Conservation (phyloP, 2,797 vertebrate genomes). For the Phoebastria nigripes region DNA sequence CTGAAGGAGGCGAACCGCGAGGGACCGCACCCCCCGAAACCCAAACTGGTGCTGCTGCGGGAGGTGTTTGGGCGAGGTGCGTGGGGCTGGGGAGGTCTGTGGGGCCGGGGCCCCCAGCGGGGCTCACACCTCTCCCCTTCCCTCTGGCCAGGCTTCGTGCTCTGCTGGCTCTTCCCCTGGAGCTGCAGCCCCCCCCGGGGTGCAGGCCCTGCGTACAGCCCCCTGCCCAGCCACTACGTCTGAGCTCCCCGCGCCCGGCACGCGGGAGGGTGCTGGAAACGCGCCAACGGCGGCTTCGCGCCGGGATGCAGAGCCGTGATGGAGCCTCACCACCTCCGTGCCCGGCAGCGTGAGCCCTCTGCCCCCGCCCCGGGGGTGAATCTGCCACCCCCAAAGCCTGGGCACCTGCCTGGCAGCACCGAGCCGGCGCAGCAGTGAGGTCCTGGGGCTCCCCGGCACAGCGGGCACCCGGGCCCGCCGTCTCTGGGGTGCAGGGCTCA, state of each 20-base stretch:
- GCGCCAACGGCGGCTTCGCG: accelerated
- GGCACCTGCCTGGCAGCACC: background rate
- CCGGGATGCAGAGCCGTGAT: accelerated
- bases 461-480: too few species aligned
- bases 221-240: constrained; percentile 80
- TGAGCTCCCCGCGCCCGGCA: background rate
- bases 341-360: background rate
- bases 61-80: constrained; percentile 75
- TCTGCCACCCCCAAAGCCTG: background rate
- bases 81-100: too few species aligned
- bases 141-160: constrained; percentile 47
- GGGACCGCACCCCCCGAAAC: constrained; percentile 33
- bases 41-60: constrained; percentile 76
- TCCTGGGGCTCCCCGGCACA: background rate
- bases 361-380: background rate
- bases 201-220: constrained; percentile 70
- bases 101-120: background rate
- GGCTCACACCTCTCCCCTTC: background rate
- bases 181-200: constrained; percentile 73
- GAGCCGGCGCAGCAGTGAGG: accelerated
- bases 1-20: constrained; percentile 70
- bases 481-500: too few species aligned
- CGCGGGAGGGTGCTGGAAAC: background rate
- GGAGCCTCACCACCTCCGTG: too few species aligned
- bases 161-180: constrained; percentile 8